Evolutionary conservation across 2,113 vertebrate genomes (phyloP).

Genomic region (Albula glossodonta): DNA sequence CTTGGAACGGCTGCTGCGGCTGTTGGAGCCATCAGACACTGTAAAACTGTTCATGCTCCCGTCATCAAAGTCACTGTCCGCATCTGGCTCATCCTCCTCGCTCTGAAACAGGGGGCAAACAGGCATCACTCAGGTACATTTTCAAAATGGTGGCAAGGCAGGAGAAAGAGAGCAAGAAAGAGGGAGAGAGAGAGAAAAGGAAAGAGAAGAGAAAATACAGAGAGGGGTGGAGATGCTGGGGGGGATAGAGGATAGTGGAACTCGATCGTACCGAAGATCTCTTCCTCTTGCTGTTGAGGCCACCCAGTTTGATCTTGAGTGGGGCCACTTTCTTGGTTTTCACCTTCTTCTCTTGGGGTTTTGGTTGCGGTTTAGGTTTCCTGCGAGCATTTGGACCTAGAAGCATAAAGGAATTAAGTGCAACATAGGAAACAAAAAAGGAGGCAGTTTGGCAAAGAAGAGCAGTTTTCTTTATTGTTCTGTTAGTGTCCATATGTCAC

Average conservation of each 20-base stretch:
- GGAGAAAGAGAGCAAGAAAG: background rate
- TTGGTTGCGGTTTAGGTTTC: constrained; percentile 76
- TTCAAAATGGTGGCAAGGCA: background rate
- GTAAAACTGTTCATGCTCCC: constrained; percentile 95
- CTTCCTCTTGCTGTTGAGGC: constrained; percentile 95
- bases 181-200: background rate
- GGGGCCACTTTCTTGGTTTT: constrained; percentile 98
- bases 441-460: background rate
- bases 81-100: constrained; percentile 94
- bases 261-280: constrained; percentile 85
- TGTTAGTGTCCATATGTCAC: no score
- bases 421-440: no score
- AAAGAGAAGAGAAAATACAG: no score
- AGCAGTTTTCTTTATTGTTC: no score
- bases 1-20: constrained; percentile 89
- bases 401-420: constrained; percentile 9
- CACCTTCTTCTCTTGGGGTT: constrained; percentile 87
- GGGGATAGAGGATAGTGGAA: background rate
- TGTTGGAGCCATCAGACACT: constrained; percentile 94
- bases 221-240: no score
- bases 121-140: background rate
- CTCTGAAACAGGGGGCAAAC: constrained; percentile 68
- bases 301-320: constrained; percentile 96
- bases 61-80: constrained; percentile 95
- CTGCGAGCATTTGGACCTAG: constrained; percentile 89